Evolutionary conservation across 2,888 invertebrate species (phyloP).

Genomic region (Argyresthia goedartella): DNA sequence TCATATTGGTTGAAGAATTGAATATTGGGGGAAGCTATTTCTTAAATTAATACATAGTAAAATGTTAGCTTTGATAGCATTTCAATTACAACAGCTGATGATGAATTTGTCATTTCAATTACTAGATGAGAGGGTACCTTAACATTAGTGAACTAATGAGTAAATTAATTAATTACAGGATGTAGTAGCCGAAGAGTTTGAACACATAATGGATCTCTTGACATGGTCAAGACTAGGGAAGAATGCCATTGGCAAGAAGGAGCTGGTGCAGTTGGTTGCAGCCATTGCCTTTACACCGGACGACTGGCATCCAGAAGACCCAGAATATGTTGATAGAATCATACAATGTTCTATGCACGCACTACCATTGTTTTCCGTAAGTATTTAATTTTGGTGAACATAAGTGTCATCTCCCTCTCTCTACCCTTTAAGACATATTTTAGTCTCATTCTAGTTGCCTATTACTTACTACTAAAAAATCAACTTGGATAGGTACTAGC

Average conservation of each 20-base stretch:
- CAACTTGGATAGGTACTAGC: too few species aligned
- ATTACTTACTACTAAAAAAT: too few species aligned
- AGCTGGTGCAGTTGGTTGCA: constrained; percentile 86
- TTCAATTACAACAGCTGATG: too few species aligned
- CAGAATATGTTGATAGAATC: constrained; percentile 82
- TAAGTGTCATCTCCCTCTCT: background rate
- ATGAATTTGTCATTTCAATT: too few species aligned
- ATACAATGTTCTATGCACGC: constrained; percentile 90
- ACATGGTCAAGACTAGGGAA: constrained; percentile 85
- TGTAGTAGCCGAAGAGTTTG: constrained; percentile 93
- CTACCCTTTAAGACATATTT: background rate
- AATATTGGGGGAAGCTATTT: too few species aligned
- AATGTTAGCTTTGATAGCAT: too few species aligned
- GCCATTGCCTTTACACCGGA: constrained; percentile 78
- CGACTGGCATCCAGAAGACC: constrained; percentile 82
- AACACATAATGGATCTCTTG: constrained; percentile 88
- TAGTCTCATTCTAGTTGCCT: background rate
- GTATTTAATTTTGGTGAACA: constrained; percentile 27
- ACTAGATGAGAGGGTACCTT: too few species aligned
- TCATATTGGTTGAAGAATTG: too few species aligned
- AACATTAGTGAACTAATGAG: too few species aligned
- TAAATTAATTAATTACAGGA: constrained; percentile 64
- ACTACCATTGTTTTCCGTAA: constrained; percentile 89
- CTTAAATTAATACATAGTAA: too few species aligned
- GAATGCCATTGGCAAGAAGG: constrained; percentile 87